phyloP scores from a whole-genome alignment of 2,888 invertebrate genomes.

The Temnothorax rugatulus region DNA sequence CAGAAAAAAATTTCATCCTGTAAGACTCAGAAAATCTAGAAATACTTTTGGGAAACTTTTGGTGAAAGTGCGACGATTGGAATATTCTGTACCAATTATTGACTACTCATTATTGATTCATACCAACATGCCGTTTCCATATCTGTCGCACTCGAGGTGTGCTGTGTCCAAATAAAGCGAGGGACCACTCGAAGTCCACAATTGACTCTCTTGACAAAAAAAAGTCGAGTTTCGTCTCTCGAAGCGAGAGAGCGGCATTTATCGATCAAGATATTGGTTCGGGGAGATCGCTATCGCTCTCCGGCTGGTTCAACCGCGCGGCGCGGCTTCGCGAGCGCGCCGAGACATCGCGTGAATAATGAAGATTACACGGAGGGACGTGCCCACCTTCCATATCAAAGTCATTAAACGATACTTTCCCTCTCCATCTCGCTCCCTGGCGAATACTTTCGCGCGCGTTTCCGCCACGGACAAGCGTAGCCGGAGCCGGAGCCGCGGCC shows the following conservation, averaged over 20 bases:
- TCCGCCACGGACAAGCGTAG: no score
- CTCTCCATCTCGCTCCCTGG: constrained; percentile 63
- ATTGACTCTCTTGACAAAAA: constrained; percentile 5
- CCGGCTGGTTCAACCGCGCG: constrained; percentile 25
- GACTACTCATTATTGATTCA: background rate
- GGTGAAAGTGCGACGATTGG: background rate
- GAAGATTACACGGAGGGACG: constrained; percentile 68
- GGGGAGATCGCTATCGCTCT: constrained; percentile 50
- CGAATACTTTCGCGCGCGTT: constrained; percentile 44
- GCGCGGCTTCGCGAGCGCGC: constrained; percentile 45
- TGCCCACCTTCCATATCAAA: constrained; percentile 68
- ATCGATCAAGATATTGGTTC: constrained; percentile 44
- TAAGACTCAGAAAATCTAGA: no score
- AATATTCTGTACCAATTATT: background rate
- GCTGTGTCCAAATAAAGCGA: background rate
- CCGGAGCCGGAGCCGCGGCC: no score
- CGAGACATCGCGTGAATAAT: constrained; percentile 68
- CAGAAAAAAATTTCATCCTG: no score
- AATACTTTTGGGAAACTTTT: no score
- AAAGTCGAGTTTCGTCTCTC: background rate
- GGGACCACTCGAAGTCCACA: background rate
- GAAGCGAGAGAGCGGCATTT: constrained; percentile 20
- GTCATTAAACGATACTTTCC: constrained; percentile 69
- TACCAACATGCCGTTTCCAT: background rate
- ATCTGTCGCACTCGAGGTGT: background rate